Evolutionary conservation across 1,140 invertebrate genomes (phyloP).

Genomic region (Schlechtendalia chinensis): DNA sequence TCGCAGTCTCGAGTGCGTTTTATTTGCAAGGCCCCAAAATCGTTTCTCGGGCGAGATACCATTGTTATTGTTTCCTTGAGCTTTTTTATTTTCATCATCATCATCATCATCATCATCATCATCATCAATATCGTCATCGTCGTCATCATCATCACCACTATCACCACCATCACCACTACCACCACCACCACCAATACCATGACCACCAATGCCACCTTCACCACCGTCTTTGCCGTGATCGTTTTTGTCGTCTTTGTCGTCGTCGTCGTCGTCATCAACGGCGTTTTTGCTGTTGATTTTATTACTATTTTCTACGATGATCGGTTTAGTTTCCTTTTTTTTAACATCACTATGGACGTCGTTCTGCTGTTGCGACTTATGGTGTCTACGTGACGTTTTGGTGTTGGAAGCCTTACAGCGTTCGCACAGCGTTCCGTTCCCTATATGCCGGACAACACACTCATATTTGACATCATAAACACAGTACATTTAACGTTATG

Average conservation of each 20-base stretch:
- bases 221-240: background rate
- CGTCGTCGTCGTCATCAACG: background rate
- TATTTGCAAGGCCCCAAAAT: slow-evolving; percentile 8
- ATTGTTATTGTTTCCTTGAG: slow-evolving; percentile 38
- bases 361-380: slow-evolving; percentile 30
- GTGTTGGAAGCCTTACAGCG: slow-evolving; percentile 45
- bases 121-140: background rate
- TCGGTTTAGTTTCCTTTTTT: slow-evolving; percentile 32
- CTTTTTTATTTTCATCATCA: background rate
- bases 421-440: slow-evolving; percentile 44
- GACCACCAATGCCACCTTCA: background rate
- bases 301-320: background rate
- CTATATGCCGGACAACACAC: slow-evolving; percentile 39
- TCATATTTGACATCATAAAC: slow-evolving; percentile 33
- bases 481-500: slow-evolving; percentile 16
- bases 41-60: slow-evolving; percentile 31
- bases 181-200: background rate
- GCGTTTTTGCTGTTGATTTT: background rate
- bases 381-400: slow-evolving; percentile 40
- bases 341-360: background rate
- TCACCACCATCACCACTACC: background rate
- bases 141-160: background rate
- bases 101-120: background rate
- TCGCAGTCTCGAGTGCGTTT: slow-evolving; percentile 34
- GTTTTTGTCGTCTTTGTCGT: background rate